A percentile compares a stretch with the other conserved stretches of the same genome.
Conservation (phyloP, 2,113 vertebrate genomes). For the Hiodon alosoides region DNA sequence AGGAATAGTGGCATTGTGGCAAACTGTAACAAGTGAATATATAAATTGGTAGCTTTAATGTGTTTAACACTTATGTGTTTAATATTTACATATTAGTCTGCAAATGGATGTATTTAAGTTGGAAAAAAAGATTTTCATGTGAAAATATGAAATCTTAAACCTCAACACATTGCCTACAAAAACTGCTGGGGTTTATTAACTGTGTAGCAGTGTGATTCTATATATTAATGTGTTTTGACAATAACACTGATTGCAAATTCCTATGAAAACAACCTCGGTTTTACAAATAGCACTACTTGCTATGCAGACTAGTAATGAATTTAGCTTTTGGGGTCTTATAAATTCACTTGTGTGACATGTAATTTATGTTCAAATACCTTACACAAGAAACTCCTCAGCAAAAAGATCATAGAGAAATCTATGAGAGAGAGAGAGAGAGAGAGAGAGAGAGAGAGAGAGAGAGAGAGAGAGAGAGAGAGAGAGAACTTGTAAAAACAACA, state of each 20-base stretch:
- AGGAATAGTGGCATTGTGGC: too few species aligned
- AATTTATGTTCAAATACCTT: not conserved
- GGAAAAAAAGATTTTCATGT: not conserved
- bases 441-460: not conserved
- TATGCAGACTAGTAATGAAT: not conserved
- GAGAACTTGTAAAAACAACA: slow-evolving; percentile 47
- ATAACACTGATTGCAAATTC: not conserved
- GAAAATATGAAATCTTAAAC: too few species aligned
- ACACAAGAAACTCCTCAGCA: slow-evolving; percentile 8
- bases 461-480: not conserved
- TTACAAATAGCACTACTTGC: not conserved
- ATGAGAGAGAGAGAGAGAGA: not conserved
- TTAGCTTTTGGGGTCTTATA: not conserved
- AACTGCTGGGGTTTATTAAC: not conserved
- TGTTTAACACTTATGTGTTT: too few species aligned
- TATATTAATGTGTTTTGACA: too few species aligned
- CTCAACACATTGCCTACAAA: too few species aligned
- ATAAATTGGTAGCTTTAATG: too few species aligned
- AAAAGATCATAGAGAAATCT: slow-evolving; percentile 23
- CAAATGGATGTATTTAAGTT: not conserved
- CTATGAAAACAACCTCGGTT: not conserved
- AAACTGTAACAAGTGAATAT: too few species aligned
- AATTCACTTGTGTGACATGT: not conserved
- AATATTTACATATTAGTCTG: not conserved
- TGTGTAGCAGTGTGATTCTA: not conserved